Conservation (phyloP, 2,113 vertebrate genomes). For the Gavialis gangeticus region DNA sequence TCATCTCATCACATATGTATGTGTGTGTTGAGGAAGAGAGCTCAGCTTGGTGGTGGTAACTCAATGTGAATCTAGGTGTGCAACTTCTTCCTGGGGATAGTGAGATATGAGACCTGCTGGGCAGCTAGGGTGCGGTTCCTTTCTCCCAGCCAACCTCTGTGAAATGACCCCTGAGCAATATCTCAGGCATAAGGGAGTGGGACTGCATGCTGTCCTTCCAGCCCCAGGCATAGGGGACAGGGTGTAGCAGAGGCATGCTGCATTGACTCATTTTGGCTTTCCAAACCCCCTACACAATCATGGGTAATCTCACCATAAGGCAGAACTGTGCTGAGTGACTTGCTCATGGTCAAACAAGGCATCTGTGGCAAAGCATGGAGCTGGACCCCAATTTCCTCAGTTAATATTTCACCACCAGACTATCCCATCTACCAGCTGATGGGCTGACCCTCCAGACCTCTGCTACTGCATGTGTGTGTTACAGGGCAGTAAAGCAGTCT, state of each 20-base stretch:
- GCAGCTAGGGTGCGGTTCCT: no score
- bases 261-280: background rate
- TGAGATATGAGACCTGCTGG: no score
- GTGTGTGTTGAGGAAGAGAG: background rate
- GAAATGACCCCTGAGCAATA: background rate
- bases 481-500: background rate
- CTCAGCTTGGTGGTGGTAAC: background rate
- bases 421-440: no score
- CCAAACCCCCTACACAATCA: background rate
- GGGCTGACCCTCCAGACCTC: no score
- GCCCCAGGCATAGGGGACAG: no score
- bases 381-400: background rate
- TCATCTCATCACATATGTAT: background rate
- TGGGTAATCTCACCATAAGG: accelerated
- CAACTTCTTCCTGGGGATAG: no score
- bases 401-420: no score
- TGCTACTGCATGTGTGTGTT: background rate
- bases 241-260: background rate
- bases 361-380: background rate
- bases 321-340: accelerated
- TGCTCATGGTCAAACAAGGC: background rate
- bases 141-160: no score
- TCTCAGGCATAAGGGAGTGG: background rate
- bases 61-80: background rate
- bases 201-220: background rate